Percentiles rank a stretch among this genome's conserved stretches.
These are phyloP conservation scores for Fragum sueziense DNA, from an alignment of 2,888 invertebrate species.

Conservation along the genomic window DNA sequence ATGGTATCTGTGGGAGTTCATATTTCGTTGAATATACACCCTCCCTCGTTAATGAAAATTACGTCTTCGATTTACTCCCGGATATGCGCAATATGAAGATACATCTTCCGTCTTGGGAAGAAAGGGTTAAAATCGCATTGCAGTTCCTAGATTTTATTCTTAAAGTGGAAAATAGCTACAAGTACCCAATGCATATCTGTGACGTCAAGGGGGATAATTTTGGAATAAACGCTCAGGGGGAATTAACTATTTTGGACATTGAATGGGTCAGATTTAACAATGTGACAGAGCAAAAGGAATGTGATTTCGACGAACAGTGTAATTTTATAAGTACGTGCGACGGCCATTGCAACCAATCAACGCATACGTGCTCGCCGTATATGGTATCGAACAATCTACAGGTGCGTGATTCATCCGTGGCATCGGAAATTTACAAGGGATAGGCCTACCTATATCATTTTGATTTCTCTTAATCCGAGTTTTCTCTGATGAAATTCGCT, in stretches of 20 bases:
- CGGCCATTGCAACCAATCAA: not conserved
- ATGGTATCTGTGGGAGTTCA: not conserved
- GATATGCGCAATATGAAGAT: not conserved
- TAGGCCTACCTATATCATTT: no score
- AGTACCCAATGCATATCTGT: not conserved
- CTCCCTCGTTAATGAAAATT: not conserved
- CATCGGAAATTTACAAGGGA: no score
- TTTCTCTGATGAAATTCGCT: no score
- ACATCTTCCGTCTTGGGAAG: not conserved
- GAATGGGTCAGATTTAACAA: not conserved
- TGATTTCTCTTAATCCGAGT: no score
- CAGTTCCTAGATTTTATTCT: not conserved
- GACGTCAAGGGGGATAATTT: not conserved
- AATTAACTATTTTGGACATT: not conserved
- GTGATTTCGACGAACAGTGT: not conserved
- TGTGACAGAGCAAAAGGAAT: not conserved
- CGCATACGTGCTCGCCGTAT: not conserved
- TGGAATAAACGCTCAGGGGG: not conserved
- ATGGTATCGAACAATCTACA: not conserved
- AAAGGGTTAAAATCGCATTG: not conserved
- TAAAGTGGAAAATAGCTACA: not conserved
- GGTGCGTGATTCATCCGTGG: no score
- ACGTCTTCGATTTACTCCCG: not conserved
- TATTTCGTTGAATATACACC: slow-evolving; percentile 3
- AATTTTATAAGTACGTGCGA: not conserved